Evolutionary conservation across 2,797 vertebrate species (phyloP), one percentile per base, ranked within the genome.

Genomic region (Erethizon dorsatum): DNA sequence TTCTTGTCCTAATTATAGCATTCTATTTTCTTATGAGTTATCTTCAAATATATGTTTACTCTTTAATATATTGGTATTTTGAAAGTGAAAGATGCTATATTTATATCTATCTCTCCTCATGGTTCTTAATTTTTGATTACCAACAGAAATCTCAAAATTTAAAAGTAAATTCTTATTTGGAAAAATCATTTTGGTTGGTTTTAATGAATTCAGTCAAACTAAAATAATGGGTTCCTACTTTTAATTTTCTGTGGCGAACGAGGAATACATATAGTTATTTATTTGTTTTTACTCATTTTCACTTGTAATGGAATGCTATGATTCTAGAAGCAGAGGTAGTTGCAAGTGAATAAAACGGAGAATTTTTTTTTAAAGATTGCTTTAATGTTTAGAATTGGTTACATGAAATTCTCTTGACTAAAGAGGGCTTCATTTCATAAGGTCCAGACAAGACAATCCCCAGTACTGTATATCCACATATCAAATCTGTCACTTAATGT

Each of bases 191-290:
- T 61, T 75, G 18, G 33, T 50, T 90, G 65, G 7, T 33, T 90
- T 77, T 37, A 31, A 52, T 18, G 61, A 87, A 41, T 79, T 54
- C 37, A 57, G 28, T 59, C 14, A 54, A 94, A 31, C 6, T 57
- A 94, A 92, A 89, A 69, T 63, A 89, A 14, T 56, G 26, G 9
- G 54, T 52, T 84, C 57, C 17, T 88, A 54, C 71, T 59, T 93
- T 86, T 56, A 69, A 95, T 91, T 85, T 91, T 67, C 61, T 85
- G n/a, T 3, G 31, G 33, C 59, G 2, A 82, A 33, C 6, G 22
- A 41, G 12, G 12, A 93, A 26, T 18, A 61, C 56, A 13, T 10
- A 56, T 6, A n/a, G 31, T 41, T 84, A 75, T 57, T 75, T 54
- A 59, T 73, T 65, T 83, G 1, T 73, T 90, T 93, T 59, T 47